Conservation (phyloP, 1,140 invertebrate species). For the Drosophila asahinai region DNA sequence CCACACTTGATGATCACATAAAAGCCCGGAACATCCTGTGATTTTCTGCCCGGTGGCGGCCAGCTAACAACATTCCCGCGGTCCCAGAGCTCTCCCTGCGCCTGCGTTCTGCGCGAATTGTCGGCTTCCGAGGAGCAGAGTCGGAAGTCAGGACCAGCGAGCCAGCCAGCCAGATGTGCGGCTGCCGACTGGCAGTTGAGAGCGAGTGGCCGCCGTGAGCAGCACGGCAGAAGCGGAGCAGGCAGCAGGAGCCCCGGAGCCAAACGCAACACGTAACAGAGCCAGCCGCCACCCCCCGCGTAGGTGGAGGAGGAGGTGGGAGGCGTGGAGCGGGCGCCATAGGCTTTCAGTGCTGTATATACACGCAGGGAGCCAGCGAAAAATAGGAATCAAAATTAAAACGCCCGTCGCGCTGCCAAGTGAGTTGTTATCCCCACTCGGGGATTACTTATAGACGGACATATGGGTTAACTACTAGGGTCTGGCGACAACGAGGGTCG, state of each 20-base stretch:
- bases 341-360: slow-evolving; percentile 59
- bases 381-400: slow-evolving; percentile 8
- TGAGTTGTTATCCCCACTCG: slow-evolving; percentile 23
- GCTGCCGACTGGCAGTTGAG: slow-evolving; percentile 59
- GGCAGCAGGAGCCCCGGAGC: slow-evolving; percentile 28
- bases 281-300: background rate
- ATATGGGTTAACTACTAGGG: slow-evolving; percentile 16
- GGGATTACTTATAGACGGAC: background rate
- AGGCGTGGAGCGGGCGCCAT: slow-evolving; percentile 26
- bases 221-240: slow-evolving; percentile 57
- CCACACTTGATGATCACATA: slow-evolving; percentile 15
- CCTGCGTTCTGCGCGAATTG: slow-evolving; percentile 42
- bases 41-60: slow-evolving; percentile 31
- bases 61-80: slow-evolving; percentile 9
- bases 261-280: slow-evolving; percentile 58
- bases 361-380: slow-evolving; percentile 44
- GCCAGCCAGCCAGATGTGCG: slow-evolving; percentile 2
- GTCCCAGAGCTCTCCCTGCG: slow-evolving; percentile 32
- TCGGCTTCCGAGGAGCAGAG: slow-evolving; percentile 30
- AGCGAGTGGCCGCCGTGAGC: slow-evolving; percentile 66
- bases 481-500: background rate
- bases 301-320: slow-evolving; percentile 26
- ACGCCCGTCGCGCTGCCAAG: slow-evolving; percentile 32
- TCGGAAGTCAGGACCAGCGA: slow-evolving; percentile 19
- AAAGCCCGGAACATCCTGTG: slow-evolving; percentile 21